Conservation (phyloP, 1,140 invertebrate genomes). For the Ephestia elutella region DNA sequence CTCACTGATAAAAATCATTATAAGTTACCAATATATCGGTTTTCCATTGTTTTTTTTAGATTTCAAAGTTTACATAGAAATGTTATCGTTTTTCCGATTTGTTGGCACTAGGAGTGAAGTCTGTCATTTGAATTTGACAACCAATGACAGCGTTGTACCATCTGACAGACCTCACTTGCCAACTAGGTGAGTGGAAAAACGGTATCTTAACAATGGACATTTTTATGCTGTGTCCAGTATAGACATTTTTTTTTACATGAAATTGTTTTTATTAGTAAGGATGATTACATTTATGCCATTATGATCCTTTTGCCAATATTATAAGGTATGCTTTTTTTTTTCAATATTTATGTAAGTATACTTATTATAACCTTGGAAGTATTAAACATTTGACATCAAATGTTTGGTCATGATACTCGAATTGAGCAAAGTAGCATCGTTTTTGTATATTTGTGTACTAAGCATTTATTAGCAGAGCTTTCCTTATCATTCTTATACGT, state of each 20-base stretch:
- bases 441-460: neutral
- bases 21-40: no score
- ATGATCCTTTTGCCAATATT: constrained; percentile 1
- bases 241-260: no score
- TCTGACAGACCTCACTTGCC: no score
- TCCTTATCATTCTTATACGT: neutral
- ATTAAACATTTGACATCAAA: neutral
- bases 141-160: no score
- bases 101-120: no score
- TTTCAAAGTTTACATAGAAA: neutral
- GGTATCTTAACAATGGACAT: no score
- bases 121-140: no score
- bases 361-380: neutral
- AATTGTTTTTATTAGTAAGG: neutral
- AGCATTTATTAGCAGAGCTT: neutral
- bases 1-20: neutral
- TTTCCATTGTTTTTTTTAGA: neutral
- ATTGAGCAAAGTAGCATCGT: neutral
- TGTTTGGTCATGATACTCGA: neutral
- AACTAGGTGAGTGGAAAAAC: no score
- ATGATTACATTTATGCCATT: neutral
- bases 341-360: neutral
- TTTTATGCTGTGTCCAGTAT: no score
- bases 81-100: no score
- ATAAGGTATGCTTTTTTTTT: neutral